Evolutionary conservation across 2,888 invertebrate species (phyloP).

Genomic region (Thecophora atra): DNA sequence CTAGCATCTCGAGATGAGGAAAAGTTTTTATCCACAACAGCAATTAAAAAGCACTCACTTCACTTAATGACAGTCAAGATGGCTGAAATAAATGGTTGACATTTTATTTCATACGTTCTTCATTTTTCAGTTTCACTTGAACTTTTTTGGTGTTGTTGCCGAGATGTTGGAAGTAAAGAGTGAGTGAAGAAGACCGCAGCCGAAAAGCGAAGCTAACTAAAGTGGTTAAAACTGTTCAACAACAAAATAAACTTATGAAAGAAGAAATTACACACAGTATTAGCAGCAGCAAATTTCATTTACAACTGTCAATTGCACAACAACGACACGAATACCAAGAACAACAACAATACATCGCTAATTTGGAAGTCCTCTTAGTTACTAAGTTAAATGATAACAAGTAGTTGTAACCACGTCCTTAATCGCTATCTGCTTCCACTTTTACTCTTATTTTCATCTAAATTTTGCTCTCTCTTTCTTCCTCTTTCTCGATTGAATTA

Average conservation of each 20-base stretch:
- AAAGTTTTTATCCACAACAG: slow-evolving; percentile 11
- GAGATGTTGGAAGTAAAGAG: background rate
- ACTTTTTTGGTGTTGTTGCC: background rate
- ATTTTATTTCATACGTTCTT: background rate
- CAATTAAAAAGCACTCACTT: slow-evolving; percentile 11
- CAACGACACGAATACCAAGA: slow-evolving; percentile 6
- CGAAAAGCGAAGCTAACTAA: background rate
- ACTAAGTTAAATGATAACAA: background rate
- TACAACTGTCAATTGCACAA: slow-evolving; percentile 32
- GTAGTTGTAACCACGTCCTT: background rate
- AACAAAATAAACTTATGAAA: slow-evolving; percentile 7
- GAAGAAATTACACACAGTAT: slow-evolving; percentile 17
- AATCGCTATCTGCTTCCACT: background rate
- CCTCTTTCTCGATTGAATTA: slow-evolving; percentile 27
- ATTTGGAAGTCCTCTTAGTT: background rate
- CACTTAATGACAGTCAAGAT: slow-evolving; percentile 19
- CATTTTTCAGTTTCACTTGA: background rate
- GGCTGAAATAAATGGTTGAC: slow-evolving; percentile 7
- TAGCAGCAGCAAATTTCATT: slow-evolving; percentile 12
- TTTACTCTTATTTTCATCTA: background rate
- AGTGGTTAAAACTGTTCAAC: background rate
- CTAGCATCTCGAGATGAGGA: background rate
- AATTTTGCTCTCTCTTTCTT: background rate
- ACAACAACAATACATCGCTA: slow-evolving; percentile 11
- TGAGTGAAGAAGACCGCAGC: background rate